phyloP scores from a whole-genome alignment of 1,140 invertebrate genomes.

The Micrasema minimum region DNA sequence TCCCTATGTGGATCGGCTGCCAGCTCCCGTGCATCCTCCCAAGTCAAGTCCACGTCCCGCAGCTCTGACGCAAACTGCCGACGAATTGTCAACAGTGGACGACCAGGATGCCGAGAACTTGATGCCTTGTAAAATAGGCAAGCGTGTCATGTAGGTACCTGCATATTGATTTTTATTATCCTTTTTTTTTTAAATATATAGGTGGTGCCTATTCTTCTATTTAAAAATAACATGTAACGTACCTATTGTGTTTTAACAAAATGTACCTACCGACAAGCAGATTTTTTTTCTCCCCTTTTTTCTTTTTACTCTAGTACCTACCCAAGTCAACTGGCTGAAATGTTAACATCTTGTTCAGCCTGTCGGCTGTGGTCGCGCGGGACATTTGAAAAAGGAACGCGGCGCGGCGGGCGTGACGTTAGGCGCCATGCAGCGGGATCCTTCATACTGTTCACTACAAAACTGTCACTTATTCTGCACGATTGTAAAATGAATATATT shows the following conservation, averaged over 20 bases:
- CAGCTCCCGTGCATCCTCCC: no score
- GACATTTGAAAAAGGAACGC: background rate
- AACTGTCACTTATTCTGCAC: background rate
- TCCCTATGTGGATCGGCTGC: no score
- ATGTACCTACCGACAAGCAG: background rate
- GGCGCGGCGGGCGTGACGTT: background rate
- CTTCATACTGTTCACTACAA: background rate
- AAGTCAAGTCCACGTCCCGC: no score
- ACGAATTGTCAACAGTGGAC: no score
- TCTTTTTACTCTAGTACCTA: background rate
- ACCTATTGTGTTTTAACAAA: background rate
- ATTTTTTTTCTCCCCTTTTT: background rate
- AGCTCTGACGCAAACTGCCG: no score
- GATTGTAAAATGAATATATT: background rate
- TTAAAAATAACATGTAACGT: background rate
- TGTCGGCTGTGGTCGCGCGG: constrained; percentile 8
- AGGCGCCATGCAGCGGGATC: background rate
- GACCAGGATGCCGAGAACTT: no score
- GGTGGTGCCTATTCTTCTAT: background rate
- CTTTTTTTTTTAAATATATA: background rate
- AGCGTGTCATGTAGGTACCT: background rate
- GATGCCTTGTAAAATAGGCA: no score
- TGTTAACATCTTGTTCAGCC: constrained; percentile 29
- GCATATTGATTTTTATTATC: background rate
- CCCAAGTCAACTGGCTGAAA: constrained; percentile 6